These are phyloP conservation scores for Formicarius rufipectus DNA, from an alignment of 2,113 vertebrate species.

Conservation along the genomic window DNA sequence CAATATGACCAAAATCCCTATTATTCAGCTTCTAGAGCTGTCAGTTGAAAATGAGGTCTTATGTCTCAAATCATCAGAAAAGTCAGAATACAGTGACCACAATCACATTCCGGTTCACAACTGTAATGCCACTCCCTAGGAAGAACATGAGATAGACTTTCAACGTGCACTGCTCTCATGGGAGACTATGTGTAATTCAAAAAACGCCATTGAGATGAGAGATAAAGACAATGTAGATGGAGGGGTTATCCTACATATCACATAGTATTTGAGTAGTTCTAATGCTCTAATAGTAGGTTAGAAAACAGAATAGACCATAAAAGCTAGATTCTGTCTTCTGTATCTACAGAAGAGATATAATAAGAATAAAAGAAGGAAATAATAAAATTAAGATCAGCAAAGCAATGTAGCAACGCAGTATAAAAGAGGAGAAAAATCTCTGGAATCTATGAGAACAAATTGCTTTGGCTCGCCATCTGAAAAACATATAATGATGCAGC, in stretches of 20 bases:
- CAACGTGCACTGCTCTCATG: not conserved
- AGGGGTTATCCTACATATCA: not conserved
- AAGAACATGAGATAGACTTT: not conserved
- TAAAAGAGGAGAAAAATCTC: not conserved
- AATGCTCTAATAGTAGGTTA: not conserved
- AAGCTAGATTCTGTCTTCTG: not conserved
- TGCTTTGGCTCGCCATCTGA: not conserved
- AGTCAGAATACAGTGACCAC: not conserved
- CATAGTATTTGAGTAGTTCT: not conserved
- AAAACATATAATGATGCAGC: not conserved
- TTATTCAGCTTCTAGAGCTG: not conserved
- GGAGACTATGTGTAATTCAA: not conserved
- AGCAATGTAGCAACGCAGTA: not conserved
- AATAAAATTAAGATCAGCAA: not conserved
- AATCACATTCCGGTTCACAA: not conserved
- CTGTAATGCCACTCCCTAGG: not conserved
- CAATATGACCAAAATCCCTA: not conserved
- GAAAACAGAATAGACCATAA: not conserved
- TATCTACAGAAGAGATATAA: not conserved
- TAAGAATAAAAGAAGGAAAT: not conserved
- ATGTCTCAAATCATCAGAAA: not conserved
- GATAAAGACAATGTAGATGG: not conserved
- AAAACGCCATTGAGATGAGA: not conserved
- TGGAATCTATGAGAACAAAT: not conserved
- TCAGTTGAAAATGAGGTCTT: not conserved